Percentiles rank a stretch among this genome's conserved stretches.
Conservation (phyloP, 2,888 invertebrate species). For the Dryobotodes eremita region DNA sequence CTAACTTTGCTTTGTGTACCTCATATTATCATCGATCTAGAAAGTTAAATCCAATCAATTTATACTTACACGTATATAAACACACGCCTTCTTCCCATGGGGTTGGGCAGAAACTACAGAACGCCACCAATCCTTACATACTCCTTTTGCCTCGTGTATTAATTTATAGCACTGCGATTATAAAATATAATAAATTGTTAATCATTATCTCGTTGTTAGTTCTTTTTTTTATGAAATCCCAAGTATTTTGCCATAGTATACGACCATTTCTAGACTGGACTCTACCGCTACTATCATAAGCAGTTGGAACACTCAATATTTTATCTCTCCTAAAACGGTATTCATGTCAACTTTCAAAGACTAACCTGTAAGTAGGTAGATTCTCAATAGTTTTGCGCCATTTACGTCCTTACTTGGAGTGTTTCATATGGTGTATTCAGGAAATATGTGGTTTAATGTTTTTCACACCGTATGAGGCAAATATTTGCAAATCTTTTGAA, state of each 20-base stretch:
- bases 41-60: background rate
- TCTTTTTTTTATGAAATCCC: background rate
- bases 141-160: too few relatives aligned
- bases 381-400: constrained; percentile 11
- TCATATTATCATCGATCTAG: background rate
- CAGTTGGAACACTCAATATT: background rate
- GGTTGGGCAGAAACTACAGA: too few relatives aligned
- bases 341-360: constrained; percentile 16
- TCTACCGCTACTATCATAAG: background rate
- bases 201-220: background rate
- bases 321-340: constrained; percentile 19
- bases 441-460: constrained; percentile 1
- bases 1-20: background rate
- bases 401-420: background rate
- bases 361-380: background rate
- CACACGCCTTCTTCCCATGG: too few relatives aligned
- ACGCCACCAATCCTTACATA: too few relatives aligned
- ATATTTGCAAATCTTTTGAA: background rate
- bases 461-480: background rate
- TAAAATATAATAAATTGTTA: background rate
- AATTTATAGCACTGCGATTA: background rate
- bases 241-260: background rate
- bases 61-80: too few relatives aligned
- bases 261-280: background rate
- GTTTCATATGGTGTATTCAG: background rate